phyloP scores from a whole-genome alignment of 2,113 vertebrate genomes.

The Leiothrix lutea region DNA sequence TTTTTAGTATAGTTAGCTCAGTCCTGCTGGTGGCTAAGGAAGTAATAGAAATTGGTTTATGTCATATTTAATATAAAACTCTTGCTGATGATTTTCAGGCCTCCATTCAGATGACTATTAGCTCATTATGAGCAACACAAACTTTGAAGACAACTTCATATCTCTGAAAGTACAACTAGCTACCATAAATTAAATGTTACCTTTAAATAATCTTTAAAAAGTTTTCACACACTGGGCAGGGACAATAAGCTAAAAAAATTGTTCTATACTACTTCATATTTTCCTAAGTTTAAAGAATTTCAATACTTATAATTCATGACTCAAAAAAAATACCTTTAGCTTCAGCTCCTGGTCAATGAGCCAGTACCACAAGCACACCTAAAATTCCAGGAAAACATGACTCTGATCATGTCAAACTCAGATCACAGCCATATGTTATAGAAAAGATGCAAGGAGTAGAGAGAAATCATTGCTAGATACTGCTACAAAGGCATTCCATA shows the following conservation, averaged over 20 bases:
- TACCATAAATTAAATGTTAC: background rate
- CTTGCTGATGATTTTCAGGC: background rate
- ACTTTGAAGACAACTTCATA: background rate
- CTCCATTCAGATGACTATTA: background rate
- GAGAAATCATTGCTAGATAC: background rate
- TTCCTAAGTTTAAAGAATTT: background rate
- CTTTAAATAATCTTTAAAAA: background rate
- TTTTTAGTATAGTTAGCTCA: background rate
- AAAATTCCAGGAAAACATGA: slow-evolving; percentile 5
- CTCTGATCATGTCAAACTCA: background rate
- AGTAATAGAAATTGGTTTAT: background rate
- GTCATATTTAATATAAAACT: background rate
- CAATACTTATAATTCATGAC: background rate
- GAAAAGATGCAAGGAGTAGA: background rate
- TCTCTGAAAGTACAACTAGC: background rate
- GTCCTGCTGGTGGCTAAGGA: background rate
- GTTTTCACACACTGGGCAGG: background rate
- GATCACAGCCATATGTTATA: background rate
- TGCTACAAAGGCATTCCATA: background rate
- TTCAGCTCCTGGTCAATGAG: background rate
- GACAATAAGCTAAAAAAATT: background rate
- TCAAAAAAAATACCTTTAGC: background rate
- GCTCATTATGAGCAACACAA: background rate
- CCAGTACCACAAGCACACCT: background rate
- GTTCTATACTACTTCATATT: background rate